Base-by-base conservation (phyloP, 1,140 invertebrate genomes). In the Aphelenchoides fujianensis region DNA sequence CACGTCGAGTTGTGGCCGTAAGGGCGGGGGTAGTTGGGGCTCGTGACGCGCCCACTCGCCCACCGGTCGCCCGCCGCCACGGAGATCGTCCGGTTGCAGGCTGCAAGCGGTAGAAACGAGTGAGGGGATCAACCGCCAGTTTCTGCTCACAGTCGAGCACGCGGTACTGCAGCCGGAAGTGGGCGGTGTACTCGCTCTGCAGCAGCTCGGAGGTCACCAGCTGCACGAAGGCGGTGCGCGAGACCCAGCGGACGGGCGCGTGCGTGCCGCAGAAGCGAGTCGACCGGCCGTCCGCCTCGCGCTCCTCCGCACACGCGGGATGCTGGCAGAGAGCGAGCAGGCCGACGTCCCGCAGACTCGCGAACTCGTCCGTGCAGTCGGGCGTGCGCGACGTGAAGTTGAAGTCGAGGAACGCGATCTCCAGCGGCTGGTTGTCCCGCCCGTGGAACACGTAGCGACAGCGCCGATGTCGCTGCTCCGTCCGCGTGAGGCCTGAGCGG, bases 321-420 rank as follows among this genome's bases (percentile, higher is more conserved):
- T 82, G 80, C 32, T 81, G 36, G 64, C 80, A 82, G 37, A 84
- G 72, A 23, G 68, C 71, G 28, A 74, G 9, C 2, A 63, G 66
- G 19, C 80, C 80, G 34, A 84, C 80, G 48, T 82, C 82, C 2
- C 80, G 69, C 28, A 82, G 73, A 70, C 84, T 82, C 2, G 82
- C 3, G 41, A 66, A 82, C 19, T 83, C 74, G 31, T 84, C 76
- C 2, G 72, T 54, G 66, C 80, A 82, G n/a, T 83, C 74, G 16
- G 59, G 28, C 48, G 59, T 74, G 0, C 35, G 63, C 0, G 80
- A 77, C 1, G 76, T 72, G 34, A 84, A 77, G 27, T 73, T 82
- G 68, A 82, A 84, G 41, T 71, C 19, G 30, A 70, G 70, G 48
- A 84, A 84, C 27, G 69, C 31, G 28, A 82, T 36, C 69, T 82